These are phyloP conservation scores for Fratercula arctica DNA, from an alignment of 2,797 vertebrate genomes.

Conservation along the genomic window DNA sequence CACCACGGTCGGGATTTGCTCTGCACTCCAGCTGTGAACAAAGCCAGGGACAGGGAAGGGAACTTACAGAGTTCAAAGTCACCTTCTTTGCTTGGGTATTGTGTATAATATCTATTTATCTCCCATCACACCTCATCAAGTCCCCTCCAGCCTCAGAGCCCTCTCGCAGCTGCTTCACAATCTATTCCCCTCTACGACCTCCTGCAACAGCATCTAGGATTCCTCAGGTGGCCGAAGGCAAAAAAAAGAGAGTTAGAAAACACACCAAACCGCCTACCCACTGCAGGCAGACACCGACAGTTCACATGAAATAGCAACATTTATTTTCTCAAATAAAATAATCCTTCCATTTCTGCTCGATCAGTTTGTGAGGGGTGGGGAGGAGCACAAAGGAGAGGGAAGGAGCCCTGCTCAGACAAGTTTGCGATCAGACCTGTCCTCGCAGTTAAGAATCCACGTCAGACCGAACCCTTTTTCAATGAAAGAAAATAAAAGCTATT, in stretches of 20 bases:
- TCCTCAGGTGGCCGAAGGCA: neutral
- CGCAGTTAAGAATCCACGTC: neutral
- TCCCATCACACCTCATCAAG: neutral
- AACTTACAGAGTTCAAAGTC: conserved; percentile 30
- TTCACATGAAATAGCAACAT: conserved; percentile 55
- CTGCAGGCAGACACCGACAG: neutral
- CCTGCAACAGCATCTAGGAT: neutral
- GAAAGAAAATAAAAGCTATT: conserved; percentile 60
- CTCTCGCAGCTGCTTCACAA: neutral
- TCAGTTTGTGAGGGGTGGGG: neutral
- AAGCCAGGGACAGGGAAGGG: neutral
- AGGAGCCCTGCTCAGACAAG: conserved; percentile 14
- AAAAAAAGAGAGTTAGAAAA: neutral
- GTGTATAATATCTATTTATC: neutral
- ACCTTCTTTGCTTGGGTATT: neutral
- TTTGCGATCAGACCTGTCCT: neutral
- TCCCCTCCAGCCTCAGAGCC: neutral
- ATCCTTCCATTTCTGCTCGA: conserved; percentile 44
- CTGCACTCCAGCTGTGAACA: conserved; percentile 36
- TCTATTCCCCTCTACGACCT: neutral
- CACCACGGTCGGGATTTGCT: neutral
- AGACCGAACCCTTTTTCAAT: neutral
- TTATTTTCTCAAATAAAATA: conserved; percentile 69
- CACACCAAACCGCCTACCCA: neutral
- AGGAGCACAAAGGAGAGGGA: neutral